These are phyloP conservation scores for Nomada hirtipes DNA, from an alignment of 2,888 invertebrate genomes.

Conservation along the genomic window DNA sequence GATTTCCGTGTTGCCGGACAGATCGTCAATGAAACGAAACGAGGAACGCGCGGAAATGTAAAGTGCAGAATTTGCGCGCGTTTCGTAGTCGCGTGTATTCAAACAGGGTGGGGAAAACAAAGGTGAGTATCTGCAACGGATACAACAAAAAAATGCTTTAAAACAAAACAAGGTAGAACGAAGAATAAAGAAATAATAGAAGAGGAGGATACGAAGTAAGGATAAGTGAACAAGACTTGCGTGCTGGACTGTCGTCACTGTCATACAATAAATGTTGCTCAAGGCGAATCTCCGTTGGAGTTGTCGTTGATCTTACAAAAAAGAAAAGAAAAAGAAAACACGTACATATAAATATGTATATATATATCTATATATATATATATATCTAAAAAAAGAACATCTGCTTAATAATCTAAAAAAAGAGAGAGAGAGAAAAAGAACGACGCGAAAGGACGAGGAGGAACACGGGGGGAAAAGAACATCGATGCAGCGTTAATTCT, in stretches of 20 bases:
- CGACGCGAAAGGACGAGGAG: constrained; percentile 24
- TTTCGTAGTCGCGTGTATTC: background rate
- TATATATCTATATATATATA: background rate
- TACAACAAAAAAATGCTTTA: background rate
- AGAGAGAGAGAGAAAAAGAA: constrained; percentile 27
- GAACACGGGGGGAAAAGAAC: constrained; percentile 7
- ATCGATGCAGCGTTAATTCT: constrained; percentile 11
- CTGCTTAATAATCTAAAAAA: constrained; percentile 48
- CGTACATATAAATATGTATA: background rate
- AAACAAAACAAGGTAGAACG: background rate
- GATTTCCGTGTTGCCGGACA: constrained; percentile 6
- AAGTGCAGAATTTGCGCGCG: constrained; percentile 15
- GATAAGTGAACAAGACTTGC: constrained; percentile 30
- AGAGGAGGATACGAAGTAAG: background rate
- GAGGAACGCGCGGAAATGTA: background rate
- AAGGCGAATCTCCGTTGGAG: constrained; percentile 53
- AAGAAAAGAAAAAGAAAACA: constrained; percentile 24
- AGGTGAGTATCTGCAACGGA: constrained; percentile 8
- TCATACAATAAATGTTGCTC: constrained; percentile 57
- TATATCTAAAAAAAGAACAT: constrained; percentile 32
- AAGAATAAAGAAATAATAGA: constrained; percentile 8
- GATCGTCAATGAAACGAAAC: constrained; percentile 45
- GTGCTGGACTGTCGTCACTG: constrained; percentile 46
- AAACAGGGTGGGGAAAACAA: background rate
- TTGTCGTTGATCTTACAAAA: constrained; percentile 37